These are phyloP conservation scores for Pachycephala philippinensis DNA, from an alignment of 2,113 vertebrate genomes.

Conservation along the genomic window DNA sequence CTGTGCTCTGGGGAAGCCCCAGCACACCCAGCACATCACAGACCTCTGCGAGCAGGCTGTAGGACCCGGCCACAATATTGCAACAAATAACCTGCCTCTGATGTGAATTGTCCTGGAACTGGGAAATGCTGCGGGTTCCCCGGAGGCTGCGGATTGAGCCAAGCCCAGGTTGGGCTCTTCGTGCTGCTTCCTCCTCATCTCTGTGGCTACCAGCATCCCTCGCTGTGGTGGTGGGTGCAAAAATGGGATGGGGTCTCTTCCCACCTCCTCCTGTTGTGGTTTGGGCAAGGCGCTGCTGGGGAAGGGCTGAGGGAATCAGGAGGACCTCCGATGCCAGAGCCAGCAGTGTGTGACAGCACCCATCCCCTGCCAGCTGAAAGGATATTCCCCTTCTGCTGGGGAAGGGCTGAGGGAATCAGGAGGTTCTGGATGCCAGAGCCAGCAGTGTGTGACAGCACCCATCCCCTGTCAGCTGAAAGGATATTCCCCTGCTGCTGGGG, in stretches of 20 bases:
- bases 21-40: neutral
- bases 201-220: fast-evolving
- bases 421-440: neutral
- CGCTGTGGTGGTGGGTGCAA: fast-evolving
- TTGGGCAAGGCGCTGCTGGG: neutral
- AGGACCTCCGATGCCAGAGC: neutral
- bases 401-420: neutral
- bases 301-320: neutral
- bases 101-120: neutral
- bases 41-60: neutral
- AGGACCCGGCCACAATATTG: slow-evolving; percentile 44
- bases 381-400: neutral
- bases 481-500: neutral
- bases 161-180: neutral
- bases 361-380: fast-evolving
- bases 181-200: fast-evolving
- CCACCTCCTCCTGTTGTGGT: fast-evolving
- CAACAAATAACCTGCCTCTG: slow-evolving; percentile 29
- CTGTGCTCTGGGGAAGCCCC: slow-evolving; percentile 45
- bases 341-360: neutral
- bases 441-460: neutral
- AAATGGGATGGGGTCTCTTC: neutral
- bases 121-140: neutral
- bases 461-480: no score
- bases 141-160: neutral